Evolutionary conservation across 2,113 vertebrate species (phyloP).

Genomic region (Hirundichthys speculiger): DNA sequence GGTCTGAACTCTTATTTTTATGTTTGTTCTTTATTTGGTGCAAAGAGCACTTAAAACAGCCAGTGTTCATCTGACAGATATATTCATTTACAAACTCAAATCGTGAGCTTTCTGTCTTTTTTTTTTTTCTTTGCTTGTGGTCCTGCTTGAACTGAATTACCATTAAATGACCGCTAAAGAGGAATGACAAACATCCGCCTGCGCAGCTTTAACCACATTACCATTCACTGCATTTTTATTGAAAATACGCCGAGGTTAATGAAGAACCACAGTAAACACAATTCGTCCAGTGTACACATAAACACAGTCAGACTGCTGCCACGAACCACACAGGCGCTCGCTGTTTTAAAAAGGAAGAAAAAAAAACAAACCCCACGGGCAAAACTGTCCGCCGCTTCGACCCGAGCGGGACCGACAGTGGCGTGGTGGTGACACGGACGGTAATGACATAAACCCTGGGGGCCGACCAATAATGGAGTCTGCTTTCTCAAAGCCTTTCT

Average conservation of each 20-base stretch:
- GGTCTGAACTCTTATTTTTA: no score
- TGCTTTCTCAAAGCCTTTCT: slow-evolving; percentile 26
- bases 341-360: background rate
- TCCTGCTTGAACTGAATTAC: no score
- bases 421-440: background rate
- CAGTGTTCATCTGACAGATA: no score
- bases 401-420: background rate
- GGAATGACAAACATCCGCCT: background rate
- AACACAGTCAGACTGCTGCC: background rate
- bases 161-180: background rate
- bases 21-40: no score
- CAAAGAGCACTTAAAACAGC: no score
- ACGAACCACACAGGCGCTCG: background rate
- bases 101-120: no score
- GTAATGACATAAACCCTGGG: slow-evolving; percentile 17
- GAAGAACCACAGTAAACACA: background rate
- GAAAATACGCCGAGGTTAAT: no score
- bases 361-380: no score
- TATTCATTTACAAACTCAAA: no score
- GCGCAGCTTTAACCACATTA: background rate
- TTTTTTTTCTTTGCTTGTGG: no score
- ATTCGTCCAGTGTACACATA: background rate
- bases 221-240: no score
- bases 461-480: slow-evolving; percentile 31
- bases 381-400: background rate